phyloP scores from a whole-genome alignment of 1,140 invertebrate species.

The Zaprionus vittiger region DNA sequence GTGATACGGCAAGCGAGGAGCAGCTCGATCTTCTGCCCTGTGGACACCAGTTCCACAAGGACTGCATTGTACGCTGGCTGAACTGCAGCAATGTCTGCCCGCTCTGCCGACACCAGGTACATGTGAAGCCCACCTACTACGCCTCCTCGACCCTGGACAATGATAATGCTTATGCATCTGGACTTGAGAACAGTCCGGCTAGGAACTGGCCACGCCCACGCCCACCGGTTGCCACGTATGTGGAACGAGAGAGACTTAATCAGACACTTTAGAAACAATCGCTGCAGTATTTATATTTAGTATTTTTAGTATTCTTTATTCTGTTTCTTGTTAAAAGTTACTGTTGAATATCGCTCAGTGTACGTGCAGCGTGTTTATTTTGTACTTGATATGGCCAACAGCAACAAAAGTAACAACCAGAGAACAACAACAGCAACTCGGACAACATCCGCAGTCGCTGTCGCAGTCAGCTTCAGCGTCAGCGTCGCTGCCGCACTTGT shows the following conservation, averaged over 20 bases:
- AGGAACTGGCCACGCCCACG: slow-evolving; percentile 7
- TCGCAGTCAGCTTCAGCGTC: slow-evolving; percentile 7
- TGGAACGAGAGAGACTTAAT: neutral
- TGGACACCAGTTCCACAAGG: slow-evolving; percentile 30
- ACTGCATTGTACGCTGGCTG: slow-evolving; percentile 29
- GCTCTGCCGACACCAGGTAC: slow-evolving; percentile 1
- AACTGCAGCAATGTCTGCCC: slow-evolving; percentile 14
- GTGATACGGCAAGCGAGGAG: slow-evolving; percentile 2
- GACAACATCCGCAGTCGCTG: slow-evolving; percentile 53
- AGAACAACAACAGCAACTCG: slow-evolving; percentile 28
- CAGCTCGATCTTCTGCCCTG: slow-evolving; percentile 3
- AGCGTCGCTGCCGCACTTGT: slow-evolving; percentile 51
- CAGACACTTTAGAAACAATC: neutral
- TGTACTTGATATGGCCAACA: slow-evolving; percentile 65
- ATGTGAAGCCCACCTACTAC: neutral
- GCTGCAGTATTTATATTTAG: slow-evolving; percentile 3
- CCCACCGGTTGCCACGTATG: slow-evolving; percentile 21
- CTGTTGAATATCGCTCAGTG: slow-evolving; percentile 27
- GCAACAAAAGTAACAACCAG: slow-evolving; percentile 31
- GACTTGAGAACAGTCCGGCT: too few species aligned
- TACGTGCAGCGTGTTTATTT: slow-evolving; percentile 55
- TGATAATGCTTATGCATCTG: neutral
- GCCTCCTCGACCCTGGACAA: neutral
- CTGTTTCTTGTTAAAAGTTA: slow-evolving; percentile 10
- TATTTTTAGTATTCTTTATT: neutral